These are phyloP conservation scores for Apis dorsata DNA, from an alignment of 1,140 invertebrate species.

Conservation along the genomic window DNA sequence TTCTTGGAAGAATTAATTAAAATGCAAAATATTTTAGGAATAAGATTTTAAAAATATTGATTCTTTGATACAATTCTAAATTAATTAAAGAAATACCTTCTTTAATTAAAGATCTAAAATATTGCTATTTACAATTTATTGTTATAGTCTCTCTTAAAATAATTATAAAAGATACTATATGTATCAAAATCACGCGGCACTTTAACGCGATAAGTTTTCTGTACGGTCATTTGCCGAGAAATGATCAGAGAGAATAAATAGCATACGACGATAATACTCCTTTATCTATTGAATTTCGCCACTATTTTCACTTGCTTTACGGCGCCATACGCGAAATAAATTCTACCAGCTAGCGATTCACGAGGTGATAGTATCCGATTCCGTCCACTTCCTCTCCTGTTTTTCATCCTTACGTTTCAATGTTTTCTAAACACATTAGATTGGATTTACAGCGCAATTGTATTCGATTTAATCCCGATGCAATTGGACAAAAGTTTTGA, in stretches of 20 bases:
- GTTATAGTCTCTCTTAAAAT: background rate
- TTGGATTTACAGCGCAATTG: conserved; percentile 9
- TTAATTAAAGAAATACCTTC: no score
- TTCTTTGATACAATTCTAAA: no score
- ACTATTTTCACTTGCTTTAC: conserved; percentile 7
- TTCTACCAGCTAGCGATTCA: background rate
- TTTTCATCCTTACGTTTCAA: conserved; percentile 28
- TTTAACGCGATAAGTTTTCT: background rate
- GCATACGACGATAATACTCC: background rate
- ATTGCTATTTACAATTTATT: no score
- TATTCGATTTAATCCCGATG: background rate
- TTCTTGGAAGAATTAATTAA: no score
- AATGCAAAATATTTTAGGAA: no score
- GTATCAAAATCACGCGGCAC: background rate
- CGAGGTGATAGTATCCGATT: conserved; percentile 35
- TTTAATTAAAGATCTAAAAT: no score
- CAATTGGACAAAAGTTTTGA: background rate
- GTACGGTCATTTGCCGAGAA: background rate
- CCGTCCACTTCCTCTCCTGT: conserved; percentile 1
- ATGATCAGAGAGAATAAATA: conserved; percentile 15
- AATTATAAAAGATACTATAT: background rate
- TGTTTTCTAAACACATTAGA: conserved; percentile 5
- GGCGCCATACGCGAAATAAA: conserved; percentile 20
- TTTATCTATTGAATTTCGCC: conserved; percentile 23
- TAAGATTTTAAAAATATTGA: no score